phyloP scores from a whole-genome alignment of 2,797 vertebrate species.

The Danio albolineatus region DNA sequence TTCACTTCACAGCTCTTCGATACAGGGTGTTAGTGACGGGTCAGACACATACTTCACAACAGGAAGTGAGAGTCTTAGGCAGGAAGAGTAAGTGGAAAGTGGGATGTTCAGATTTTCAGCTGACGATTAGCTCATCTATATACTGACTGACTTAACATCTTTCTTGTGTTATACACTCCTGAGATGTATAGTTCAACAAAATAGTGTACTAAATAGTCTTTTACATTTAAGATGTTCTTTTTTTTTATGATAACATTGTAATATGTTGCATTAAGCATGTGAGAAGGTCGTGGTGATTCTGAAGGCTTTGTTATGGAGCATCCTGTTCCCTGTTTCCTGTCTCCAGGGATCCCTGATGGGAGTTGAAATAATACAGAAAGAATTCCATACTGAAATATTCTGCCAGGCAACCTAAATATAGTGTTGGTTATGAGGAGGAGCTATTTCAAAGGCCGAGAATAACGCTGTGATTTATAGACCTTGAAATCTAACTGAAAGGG shows the following conservation, averaged over 20 bases:
- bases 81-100: constrained; percentile 38
- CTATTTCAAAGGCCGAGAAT: neutral
- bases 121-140: neutral
- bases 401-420: constrained; percentile 31
- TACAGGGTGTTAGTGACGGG: constrained; percentile 27
- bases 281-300: neutral
- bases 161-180: neutral
- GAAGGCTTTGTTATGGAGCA: constrained; percentile 26
- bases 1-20: constrained; percentile 23
- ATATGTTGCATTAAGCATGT: neutral
- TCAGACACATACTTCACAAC: constrained; percentile 24
- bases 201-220: neutral
- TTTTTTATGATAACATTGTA: neutral
- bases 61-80: constrained; percentile 34
- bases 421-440: constrained; percentile 18
- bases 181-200: neutral
- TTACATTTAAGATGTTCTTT: neutral
- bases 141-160: neutral
- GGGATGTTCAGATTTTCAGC: constrained; percentile 1
- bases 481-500: neutral
- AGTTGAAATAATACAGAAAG: constrained; percentile 25
- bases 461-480: neutral
- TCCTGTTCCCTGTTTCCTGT: constrained; percentile 55
- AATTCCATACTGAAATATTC: constrained; percentile 38
- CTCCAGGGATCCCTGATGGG: constrained; percentile 32